Percentiles rank a stretch among this genome's conserved stretches.
Conservation (phyloP, 2,797 vertebrate species). For the Fistularia commersonii region DNA sequence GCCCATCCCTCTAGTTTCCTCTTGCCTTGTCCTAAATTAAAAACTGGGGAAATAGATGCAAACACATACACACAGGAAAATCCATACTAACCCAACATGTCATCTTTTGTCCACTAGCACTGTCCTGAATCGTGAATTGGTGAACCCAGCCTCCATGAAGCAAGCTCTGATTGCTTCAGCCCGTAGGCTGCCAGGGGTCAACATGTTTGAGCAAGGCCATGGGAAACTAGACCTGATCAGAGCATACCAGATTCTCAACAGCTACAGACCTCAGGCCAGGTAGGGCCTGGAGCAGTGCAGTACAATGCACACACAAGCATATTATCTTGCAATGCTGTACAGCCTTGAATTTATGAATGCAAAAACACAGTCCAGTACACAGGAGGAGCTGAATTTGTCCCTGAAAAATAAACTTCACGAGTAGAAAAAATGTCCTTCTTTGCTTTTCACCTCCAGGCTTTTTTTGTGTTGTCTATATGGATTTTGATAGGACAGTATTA, state of each 20-base stretch:
- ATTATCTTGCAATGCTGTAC: too few species aligned
- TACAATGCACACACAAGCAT: neutral
- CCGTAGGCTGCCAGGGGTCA: slow-evolving; percentile 93
- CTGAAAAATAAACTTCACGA: too few species aligned
- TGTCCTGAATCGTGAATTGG: slow-evolving; percentile 89
- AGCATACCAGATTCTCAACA: slow-evolving; percentile 97
- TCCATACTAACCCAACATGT: slow-evolving; percentile 10
- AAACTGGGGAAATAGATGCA: neutral
- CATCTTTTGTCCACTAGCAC: slow-evolving; percentile 75
- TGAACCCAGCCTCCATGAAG: slow-evolving; percentile 98
- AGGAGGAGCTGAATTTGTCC: too few species aligned
- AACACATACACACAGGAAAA: neutral
- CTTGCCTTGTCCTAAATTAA: slow-evolving; percentile 4
- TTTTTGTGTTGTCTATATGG: too few species aligned
- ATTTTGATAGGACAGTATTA: too few species aligned
- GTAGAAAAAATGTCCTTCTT: too few species aligned
- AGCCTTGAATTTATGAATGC: too few species aligned
- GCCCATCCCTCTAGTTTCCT: neutral
- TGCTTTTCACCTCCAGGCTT: too few species aligned
- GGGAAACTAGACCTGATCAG: slow-evolving; percentile 95
- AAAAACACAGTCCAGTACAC: too few species aligned
- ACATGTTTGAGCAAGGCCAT: slow-evolving; percentile 99
- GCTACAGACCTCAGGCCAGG: slow-evolving; percentile 98
- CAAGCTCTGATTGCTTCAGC: slow-evolving; percentile 97
- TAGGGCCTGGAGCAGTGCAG: slow-evolving; percentile 42